Evolutionary conservation across 1,140 invertebrate genomes (phyloP), one percentile per base, ranked within the genome.

Genomic region (Brachionus paranguensis): DNA sequence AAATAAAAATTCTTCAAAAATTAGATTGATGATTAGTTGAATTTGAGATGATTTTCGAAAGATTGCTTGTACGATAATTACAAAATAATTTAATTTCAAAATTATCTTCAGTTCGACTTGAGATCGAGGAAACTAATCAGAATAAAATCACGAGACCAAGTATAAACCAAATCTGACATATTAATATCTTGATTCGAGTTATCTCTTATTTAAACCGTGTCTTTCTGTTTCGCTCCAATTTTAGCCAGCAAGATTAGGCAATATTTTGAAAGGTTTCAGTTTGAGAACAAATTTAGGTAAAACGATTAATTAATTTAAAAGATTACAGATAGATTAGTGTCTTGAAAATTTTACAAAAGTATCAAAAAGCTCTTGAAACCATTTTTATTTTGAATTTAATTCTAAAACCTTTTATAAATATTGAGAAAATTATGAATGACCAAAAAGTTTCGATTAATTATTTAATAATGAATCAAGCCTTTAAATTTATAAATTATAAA

Each of bases 1-100:
- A 17, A 72, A 72, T 55, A 17, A 55, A 55, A 55, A 55, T 55
- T 55, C 68, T 72, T 41, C 68, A 72, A 72, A 37, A 72, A 37
- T 72, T 72, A 72, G 68, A 72, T 72, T 72, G 68, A 72, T 72
- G 68, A 72, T 72, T 72, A 72, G 68, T 72, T 72, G 24, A 68
- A 33, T 68, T 68, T 68, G 33, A 68, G 33, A 33, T 33, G 24
- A 68, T 68, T 68, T 68, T 33, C 24, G 33, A 33, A 68, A 68
- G 64, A 68, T 72, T 72, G 68, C 29, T 72, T 72, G 68, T 72
- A 41, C 37, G 68, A 72, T 72, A 72, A 72, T 72, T 72, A 72
- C 68, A 41, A 72, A 72, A 72, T 72, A 41, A 72, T 72, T 41
- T 41, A 37, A 72, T 72, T 72, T 72, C 24, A 68, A 68, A 29